Percentiles rank a stretch among this genome's conserved stretches.
These are phyloP conservation scores for Cantharis rustica DNA, from an alignment of 2,888 invertebrate species.

Conservation along the genomic window DNA sequence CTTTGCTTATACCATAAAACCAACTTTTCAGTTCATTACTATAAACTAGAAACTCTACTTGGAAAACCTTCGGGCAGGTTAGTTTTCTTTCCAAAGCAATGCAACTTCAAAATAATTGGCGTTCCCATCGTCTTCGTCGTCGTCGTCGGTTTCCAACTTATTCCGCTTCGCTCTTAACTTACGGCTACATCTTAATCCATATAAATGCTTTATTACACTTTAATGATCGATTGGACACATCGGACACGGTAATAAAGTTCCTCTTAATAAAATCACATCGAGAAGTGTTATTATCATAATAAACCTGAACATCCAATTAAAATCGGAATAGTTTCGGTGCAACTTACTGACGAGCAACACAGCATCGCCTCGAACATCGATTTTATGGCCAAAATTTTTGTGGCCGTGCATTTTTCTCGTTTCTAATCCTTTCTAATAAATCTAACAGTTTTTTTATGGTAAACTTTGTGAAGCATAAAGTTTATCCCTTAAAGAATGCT, in stretches of 20 bases:
- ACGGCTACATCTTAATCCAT: not conserved
- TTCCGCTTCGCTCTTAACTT: not conserved
- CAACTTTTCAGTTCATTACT: not conserved
- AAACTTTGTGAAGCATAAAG: not conserved
- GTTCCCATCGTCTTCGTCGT: not conserved
- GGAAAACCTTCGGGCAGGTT: constrained; percentile 17
- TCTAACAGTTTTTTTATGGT: not conserved
- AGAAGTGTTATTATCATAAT: not conserved
- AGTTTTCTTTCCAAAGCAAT: constrained; percentile 16
- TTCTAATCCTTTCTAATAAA: not conserved
- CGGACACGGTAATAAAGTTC: not conserved
- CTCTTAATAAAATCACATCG: not conserved
- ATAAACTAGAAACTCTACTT: not conserved
- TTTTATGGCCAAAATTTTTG: not conserved
- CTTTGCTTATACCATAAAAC: not conserved
- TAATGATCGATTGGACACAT: not conserved
- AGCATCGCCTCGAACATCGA: too few relatives aligned
- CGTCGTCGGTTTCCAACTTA: not conserved
- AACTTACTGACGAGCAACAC: not conserved
- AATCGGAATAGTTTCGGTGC: not conserved
- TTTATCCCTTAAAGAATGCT: not conserved
- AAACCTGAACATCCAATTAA: not conserved
- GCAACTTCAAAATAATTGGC: constrained; percentile 14
- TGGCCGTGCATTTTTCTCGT: not conserved
- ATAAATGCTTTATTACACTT: not conserved